A percentile compares a stretch with the other conserved stretches of the same genome.
Evolutionary conservation across 53 echinoderm and acorn worm species (phyloP).

Genomic region (Astropecten irregularis): DNA sequence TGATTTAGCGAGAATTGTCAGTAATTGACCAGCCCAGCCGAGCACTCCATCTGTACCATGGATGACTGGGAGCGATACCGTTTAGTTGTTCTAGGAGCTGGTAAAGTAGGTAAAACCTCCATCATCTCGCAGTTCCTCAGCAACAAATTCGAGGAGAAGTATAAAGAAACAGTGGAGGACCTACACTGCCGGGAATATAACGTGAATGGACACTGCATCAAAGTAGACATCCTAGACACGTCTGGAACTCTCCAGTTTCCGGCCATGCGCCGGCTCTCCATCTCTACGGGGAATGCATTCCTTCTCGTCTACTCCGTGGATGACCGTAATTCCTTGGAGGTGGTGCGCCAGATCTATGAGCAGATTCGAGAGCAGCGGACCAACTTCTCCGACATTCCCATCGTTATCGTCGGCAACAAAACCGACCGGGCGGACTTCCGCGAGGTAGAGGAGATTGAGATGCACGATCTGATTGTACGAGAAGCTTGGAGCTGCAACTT

Average conservation of each 20-base stretch:
- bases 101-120: slow-evolving; percentile 94
- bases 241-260: slow-evolving; percentile 93
- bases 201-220: slow-evolving; percentile 91
- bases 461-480: slow-evolving; percentile 70
- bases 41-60: slow-evolving; percentile 1
- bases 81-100: slow-evolving; percentile 89
- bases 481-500: slow-evolving; percentile 92
- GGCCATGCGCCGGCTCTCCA: slow-evolving; percentile 94
- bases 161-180: slow-evolving; percentile 96
- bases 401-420: slow-evolving; percentile 95
- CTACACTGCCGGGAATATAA: slow-evolving; percentile 97
- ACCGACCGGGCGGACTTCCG: slow-evolving; percentile 77
- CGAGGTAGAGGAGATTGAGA: slow-evolving; percentile 81
- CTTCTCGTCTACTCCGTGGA: slow-evolving; percentile 88
- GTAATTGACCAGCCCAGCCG: no score
- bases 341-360: slow-evolving; percentile 89
- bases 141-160: slow-evolving; percentile 84
- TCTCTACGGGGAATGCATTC: slow-evolving; percentile 96
- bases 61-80: slow-evolving; percentile 88
- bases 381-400: slow-evolving; percentile 84
- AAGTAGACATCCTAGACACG: slow-evolving; percentile 96
- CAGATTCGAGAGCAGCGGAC: slow-evolving; percentile 94
- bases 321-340: slow-evolving; percentile 78
- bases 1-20: no score
- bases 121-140: slow-evolving; percentile 92